Conservation (phyloP, 1,140 invertebrate species). For the Manduca sexta region DNA sequence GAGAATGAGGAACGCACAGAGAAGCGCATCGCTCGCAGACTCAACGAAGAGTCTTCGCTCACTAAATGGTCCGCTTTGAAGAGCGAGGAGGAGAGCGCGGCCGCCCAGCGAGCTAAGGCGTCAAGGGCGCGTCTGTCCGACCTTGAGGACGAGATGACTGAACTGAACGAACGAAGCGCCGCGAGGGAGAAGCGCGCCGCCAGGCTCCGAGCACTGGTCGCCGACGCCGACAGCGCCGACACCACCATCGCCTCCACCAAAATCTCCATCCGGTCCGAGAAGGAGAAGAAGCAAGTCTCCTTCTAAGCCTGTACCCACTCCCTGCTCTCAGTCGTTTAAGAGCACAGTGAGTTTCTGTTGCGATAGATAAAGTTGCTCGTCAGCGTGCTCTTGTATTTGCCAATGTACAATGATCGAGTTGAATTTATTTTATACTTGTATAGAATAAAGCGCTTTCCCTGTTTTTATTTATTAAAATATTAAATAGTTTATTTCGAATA, state of each 20-base stretch:
- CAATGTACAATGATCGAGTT: conserved; percentile 47
- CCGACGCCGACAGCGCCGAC: conserved; percentile 65
- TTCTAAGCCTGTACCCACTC: conserved; percentile 42
- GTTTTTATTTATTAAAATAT: conserved; percentile 38
- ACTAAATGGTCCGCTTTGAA: conserved; percentile 74
- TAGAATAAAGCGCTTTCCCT: conserved; percentile 53
- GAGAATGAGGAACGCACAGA: conserved; percentile 70
- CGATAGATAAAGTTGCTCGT: conserved; percentile 47
- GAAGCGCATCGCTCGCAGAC: conserved; percentile 62
- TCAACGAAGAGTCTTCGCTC: conserved; percentile 60
- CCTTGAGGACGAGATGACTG: conserved; percentile 77
- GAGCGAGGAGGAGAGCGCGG: conserved; percentile 54
- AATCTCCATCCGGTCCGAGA: conserved; percentile 50
- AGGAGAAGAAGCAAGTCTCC: conserved; percentile 67
- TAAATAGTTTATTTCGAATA: background rate
- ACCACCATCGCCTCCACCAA: conserved; percentile 42
- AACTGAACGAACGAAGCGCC: conserved; percentile 72
- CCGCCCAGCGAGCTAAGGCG: conserved; percentile 50
- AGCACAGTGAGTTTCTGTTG: conserved; percentile 22
- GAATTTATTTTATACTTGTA: conserved; percentile 59
- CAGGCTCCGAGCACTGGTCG: conserved; percentile 73
- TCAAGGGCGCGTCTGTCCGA: conserved; percentile 74
- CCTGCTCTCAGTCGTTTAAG: conserved; percentile 22
- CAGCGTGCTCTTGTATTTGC: conserved; percentile 56
- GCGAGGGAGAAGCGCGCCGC: conserved; percentile 75